A percentile compares a stretch with the other conserved stretches of the same genome.
Evolutionary conservation across 2,113 vertebrate species (phyloP).

Genomic region (Procapra przewalskii): DNA sequence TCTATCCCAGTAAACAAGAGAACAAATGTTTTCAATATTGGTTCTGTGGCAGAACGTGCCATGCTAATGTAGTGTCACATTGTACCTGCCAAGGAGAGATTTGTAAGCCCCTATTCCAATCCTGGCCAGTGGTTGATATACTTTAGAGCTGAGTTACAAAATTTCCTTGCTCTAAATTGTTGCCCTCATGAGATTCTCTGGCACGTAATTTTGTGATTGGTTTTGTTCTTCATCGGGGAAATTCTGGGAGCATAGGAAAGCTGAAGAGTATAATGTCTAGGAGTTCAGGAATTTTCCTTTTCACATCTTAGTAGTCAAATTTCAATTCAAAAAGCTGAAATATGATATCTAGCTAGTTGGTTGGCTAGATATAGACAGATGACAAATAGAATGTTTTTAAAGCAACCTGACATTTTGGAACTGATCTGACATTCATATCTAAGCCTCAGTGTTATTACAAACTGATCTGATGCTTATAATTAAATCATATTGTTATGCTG

Average conservation of each 20-base stretch:
- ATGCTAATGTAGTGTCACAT: background rate
- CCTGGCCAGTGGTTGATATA: background rate
- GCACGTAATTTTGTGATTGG: background rate
- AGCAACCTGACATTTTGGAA: background rate
- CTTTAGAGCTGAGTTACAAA: background rate
- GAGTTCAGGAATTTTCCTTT: background rate
- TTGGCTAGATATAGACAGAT: background rate
- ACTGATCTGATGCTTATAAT: background rate
- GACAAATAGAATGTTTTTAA: background rate
- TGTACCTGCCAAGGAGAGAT: background rate
- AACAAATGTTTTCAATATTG: background rate
- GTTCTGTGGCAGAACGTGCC: background rate
- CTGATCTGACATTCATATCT: background rate
- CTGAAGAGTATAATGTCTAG: background rate
- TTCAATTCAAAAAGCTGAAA: background rate
- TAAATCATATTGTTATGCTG: background rate
- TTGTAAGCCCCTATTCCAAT: background rate
- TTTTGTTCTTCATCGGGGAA: background rate
- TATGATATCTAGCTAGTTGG: background rate
- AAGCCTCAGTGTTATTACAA: background rate
- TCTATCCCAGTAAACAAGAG: background rate
- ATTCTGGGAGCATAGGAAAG: background rate
- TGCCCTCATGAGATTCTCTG: background rate
- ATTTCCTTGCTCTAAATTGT: background rate
- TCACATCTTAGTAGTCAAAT: background rate